Base-by-base conservation (phyloP, 2,797 vertebrate genomes). In the Lagocephalus sceleratus region DNA sequence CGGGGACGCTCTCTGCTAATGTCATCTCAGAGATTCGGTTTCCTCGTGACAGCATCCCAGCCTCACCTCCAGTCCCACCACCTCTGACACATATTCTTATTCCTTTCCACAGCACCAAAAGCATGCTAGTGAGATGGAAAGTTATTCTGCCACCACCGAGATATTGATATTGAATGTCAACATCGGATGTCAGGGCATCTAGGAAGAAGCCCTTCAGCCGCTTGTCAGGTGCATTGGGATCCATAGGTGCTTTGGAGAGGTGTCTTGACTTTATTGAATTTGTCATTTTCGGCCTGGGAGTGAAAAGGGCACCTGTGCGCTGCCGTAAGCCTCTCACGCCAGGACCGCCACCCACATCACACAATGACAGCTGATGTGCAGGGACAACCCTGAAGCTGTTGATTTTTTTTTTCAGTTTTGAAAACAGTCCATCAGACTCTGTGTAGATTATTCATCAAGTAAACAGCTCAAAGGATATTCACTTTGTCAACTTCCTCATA, bases 11-110 rank as follows among this genome's bases (percentile, higher is more conserved):
- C 88, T 92, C 87, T 93, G 94, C 92, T 94, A 93, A 95, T 92
- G 93, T 94, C 91, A 91, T 88, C 88, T 89, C 74, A 65, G 84
- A 92, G 92, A 94, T 97, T 93, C 75, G 86, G 81, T 98, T 98
- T 95, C 96, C 90, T 90, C 89, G 83, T 88, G 81, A 69, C 90
- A 88, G 90, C 92, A 87, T 90, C 89, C 91, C 90, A 88, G 90
- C 92, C 87, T 90, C 89, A 91, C 90, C 90, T 91, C 72, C 75
- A 90, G 85, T 85, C 83, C 76, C 83, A 76, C 78, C 84, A 75
- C 82, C 84, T 82, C 72, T 81, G 79, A 85, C 81, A 83, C 73
- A 73, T 75, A 80, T 70, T 78, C 73, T 51, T 72, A 71, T 73
- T 76, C 68, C 57, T 23, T 78, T 79, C 77, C 83, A 79, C 76